phyloP scores from a whole-genome alignment of 2,888 invertebrate genomes.

The Germaria angustata region DNA sequence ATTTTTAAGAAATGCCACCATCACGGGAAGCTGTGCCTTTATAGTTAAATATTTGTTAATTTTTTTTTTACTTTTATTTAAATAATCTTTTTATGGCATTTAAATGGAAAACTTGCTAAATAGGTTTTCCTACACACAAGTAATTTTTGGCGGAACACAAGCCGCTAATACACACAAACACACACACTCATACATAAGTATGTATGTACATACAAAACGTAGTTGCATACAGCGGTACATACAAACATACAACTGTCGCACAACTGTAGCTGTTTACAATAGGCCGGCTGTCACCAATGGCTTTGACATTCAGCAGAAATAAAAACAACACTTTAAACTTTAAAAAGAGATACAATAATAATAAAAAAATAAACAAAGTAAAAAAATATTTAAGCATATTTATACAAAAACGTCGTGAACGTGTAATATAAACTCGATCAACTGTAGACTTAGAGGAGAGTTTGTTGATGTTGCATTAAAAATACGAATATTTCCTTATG shows the following conservation, averaged over 20 bases:
- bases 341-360: not conserved
- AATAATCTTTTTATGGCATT: conserved; percentile 52
- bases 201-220: not conserved
- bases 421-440: conserved; percentile 61
- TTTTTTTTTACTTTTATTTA: conserved; percentile 34
- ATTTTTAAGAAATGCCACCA: not conserved
- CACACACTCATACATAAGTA: not conserved
- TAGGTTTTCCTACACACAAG: conserved; percentile 53
- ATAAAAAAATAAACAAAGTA: conserved; percentile 10
- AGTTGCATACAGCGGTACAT: not conserved
- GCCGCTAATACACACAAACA: conserved; percentile 10
- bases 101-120: conserved; percentile 58
- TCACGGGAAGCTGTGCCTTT: conserved; percentile 44
- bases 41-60: conserved; percentile 31
- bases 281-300: conserved; percentile 65
- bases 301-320: conserved; percentile 65
- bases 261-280: conserved; percentile 40
- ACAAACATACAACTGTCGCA: conserved; percentile 44
- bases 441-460: conserved; percentile 42
- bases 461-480: conserved; percentile 40
- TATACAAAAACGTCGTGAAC: conserved; percentile 25
- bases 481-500: conserved; percentile 40
- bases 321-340: conserved; percentile 35
- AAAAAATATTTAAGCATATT: not conserved
- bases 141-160: not conserved